Evolutionary conservation across 1,140 invertebrate species (phyloP).

Genomic region (Drosophila jambulina): DNA sequence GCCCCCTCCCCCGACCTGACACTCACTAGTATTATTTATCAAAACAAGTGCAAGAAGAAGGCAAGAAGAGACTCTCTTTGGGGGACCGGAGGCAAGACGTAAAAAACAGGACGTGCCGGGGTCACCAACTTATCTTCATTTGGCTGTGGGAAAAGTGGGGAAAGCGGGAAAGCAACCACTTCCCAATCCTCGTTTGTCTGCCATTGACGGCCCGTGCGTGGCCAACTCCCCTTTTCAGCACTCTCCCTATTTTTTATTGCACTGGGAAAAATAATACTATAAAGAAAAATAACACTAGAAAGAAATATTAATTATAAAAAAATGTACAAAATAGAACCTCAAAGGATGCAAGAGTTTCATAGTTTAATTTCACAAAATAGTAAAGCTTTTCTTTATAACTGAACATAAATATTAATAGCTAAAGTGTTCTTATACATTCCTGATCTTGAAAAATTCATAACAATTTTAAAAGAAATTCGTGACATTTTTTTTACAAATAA

Average conservation of each 20-base stretch:
- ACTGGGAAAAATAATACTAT: background rate
- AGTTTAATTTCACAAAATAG: too few relatives aligned
- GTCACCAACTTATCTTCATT: slow-evolving; percentile 76
- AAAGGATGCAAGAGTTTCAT: too few relatives aligned
- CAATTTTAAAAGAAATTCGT: too few relatives aligned
- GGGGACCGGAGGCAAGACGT: slow-evolving; percentile 14
- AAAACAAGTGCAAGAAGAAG: slow-evolving; percentile 29
- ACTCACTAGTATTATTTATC: slow-evolving; percentile 54
- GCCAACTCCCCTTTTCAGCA: slow-evolving; percentile 19
- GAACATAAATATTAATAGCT: too few relatives aligned
- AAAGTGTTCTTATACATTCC: too few relatives aligned
- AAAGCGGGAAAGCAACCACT: slow-evolving; percentile 2
- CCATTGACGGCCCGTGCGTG: slow-evolving; percentile 69
- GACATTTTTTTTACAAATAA: too few relatives aligned
- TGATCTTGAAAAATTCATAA: too few relatives aligned
- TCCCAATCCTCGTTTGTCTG: slow-evolving; percentile 42
- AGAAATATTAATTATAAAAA: too few relatives aligned
- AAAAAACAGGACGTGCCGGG: slow-evolving; percentile 69
- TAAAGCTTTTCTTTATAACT: too few relatives aligned
- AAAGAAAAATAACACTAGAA: background rate
- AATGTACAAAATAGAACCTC: background rate
- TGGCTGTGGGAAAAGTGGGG: slow-evolving; percentile 10
- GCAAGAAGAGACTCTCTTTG: background rate
- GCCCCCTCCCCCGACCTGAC: background rate
- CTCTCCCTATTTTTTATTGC: slow-evolving; percentile 18